A percentile compares a stretch with the other conserved stretches of the same genome.
Evolutionary conservation across 1,140 invertebrate species (phyloP).

Genomic region (Trichonephila inaurata): DNA sequence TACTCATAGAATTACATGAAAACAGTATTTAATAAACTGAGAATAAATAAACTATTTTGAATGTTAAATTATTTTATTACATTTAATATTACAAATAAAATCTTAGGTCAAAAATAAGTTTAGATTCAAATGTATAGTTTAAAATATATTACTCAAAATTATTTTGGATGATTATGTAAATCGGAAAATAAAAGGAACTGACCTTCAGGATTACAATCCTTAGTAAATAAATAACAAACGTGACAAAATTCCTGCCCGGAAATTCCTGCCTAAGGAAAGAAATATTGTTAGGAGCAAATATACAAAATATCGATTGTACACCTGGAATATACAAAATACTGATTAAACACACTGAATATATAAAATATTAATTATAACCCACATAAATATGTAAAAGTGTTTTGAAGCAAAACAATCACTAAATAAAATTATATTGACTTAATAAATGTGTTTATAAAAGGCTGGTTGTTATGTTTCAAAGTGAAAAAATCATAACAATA

Average conservation of each 20-base stretch:
- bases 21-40: no score
- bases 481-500: no score
- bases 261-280: slow-evolving; percentile 24
- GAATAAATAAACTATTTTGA: no score
- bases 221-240: slow-evolving; percentile 29
- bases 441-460: no score
- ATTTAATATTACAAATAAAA: no score
- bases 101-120: no score
- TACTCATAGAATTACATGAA: no score
- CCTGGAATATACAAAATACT: no score
- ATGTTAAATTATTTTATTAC: no score
- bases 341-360: no score
- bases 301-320: background rate
- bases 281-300: background rate
- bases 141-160: background rate
- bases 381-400: background rate
- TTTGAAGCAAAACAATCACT: background rate
- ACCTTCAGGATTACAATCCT: background rate
- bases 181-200: background rate
- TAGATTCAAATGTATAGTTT: background rate
- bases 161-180: background rate
- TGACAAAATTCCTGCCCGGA: slow-evolving; percentile 53
- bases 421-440: background rate
- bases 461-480: no score
- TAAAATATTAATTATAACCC: no score